These are phyloP conservation scores for Amphibalanus amphitrite DNA, from an alignment of 1,140 invertebrate genomes.

Conservation along the genomic window DNA sequence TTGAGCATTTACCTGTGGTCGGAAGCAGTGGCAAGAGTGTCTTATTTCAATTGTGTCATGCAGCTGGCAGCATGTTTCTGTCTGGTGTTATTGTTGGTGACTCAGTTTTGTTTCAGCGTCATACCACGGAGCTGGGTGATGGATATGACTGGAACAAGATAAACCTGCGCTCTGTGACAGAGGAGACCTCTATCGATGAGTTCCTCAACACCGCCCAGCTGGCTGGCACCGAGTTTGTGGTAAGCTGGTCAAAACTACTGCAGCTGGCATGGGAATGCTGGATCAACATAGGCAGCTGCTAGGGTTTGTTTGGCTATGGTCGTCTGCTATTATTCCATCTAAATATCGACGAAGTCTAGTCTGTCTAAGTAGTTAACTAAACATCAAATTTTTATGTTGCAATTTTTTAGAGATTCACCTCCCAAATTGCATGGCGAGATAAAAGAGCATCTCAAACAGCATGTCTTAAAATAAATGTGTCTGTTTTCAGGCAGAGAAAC, in stretches of 20 bases:
- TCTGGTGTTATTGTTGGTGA: neutral
- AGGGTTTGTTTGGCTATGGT: too few relatives aligned
- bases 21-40: too few relatives aligned
- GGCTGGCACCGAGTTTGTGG: constrained; percentile 74
- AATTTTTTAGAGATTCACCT: too few relatives aligned
- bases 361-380: too few relatives aligned
- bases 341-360: too few relatives aligned
- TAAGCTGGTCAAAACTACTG: constrained; percentile 21
- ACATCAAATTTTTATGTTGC: too few relatives aligned
- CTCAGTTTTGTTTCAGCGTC: constrained; percentile 41
- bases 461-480: constrained; percentile 3
- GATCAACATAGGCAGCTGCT: neutral
- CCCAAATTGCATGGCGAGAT: too few relatives aligned
- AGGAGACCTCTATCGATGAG: constrained; percentile 87
- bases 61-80: neutral
- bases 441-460: neutral
- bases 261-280: too few relatives aligned
- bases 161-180: constrained; percentile 84
- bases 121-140: constrained; percentile 72
- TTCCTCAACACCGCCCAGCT: constrained; percentile 86
- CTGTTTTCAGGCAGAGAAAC: constrained; percentile 51
- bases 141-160: constrained; percentile 75
- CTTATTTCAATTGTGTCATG: neutral
- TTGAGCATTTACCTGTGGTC: neutral
- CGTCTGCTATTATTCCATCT: too few relatives aligned